phyloP scores from a whole-genome alignment of 1,140 invertebrate genomes.

The Sarcophaga bullata region DNA sequence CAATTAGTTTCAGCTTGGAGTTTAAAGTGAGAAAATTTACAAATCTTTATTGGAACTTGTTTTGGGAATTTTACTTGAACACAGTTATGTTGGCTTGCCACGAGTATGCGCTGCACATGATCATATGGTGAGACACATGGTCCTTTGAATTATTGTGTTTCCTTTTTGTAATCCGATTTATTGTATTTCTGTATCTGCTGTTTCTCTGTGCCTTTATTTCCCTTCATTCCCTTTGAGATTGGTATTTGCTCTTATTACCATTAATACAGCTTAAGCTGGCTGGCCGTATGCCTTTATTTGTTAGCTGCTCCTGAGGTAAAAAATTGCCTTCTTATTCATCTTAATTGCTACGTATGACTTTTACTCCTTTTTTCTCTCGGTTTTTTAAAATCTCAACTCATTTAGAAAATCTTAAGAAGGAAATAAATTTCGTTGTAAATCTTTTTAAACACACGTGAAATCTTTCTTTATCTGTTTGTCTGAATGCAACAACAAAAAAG shows the following conservation, averaged over 20 bases:
- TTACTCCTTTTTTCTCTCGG: neutral
- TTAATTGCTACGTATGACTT: slow-evolving; percentile 18
- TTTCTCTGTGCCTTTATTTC: too few species aligned
- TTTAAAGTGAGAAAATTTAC: too few species aligned
- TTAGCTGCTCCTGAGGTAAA: neutral
- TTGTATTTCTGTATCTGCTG: too few species aligned
- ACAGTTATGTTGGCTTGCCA: too few species aligned
- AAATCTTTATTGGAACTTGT: too few species aligned
- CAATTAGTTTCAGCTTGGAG: too few species aligned
- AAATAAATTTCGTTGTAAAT: slow-evolving; percentile 27
- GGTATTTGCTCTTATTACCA: neutral
- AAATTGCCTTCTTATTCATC: neutral
- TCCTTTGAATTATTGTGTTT: too few species aligned
- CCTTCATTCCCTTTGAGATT: neutral
- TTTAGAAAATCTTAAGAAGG: neutral
- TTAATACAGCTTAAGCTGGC: neutral
- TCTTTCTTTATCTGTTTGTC: neutral
- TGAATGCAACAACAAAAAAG: neutral
- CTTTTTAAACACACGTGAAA: slow-evolving; percentile 26
- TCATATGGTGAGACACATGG: too few species aligned
- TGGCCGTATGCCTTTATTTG: neutral
- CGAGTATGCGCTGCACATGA: too few species aligned
- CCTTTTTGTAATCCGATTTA: too few species aligned
- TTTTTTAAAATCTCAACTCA: neutral
- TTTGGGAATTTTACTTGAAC: too few species aligned